These are phyloP conservation scores for Polietes domitor DNA, from an alignment of 2,888 invertebrate genomes.

Conservation along the genomic window DNA sequence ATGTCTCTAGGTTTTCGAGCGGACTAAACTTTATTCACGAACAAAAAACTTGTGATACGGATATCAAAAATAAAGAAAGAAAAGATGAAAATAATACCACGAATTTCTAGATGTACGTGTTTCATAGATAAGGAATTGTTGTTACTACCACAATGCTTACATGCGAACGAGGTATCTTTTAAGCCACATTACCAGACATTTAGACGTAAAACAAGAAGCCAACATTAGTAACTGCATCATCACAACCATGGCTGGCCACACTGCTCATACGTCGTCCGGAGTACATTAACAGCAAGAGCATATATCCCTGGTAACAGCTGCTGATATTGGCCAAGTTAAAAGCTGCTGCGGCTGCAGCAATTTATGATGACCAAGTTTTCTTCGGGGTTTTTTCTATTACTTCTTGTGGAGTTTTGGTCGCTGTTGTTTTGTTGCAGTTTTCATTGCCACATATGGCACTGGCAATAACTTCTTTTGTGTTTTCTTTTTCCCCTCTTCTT, in stretches of 20 bases:
- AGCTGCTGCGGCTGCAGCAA: conserved; percentile 57
- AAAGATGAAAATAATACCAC: conserved; percentile 60
- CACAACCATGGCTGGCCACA: background rate
- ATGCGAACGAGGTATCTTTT: conserved; percentile 36
- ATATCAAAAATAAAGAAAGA: conserved; percentile 7
- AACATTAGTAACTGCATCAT: conserved; percentile 29
- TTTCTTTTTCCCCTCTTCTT: conserved; percentile 14
- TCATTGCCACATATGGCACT: conserved; percentile 64
- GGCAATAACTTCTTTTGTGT: conserved; percentile 5
- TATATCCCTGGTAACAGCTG: background rate
- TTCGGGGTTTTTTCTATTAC: background rate
- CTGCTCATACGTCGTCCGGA: background rate
- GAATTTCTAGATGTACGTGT: conserved; percentile 65
- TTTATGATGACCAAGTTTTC: conserved; percentile 65
- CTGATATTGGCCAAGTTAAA: background rate
- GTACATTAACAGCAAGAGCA: background rate
- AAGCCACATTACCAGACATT: conserved; percentile 35
- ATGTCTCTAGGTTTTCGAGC: background rate
- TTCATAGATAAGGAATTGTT: conserved; percentile 52
- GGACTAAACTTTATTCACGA: background rate
- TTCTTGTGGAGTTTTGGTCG: background rate
- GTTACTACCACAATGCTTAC: conserved; percentile 16
- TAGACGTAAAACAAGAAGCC: conserved; percentile 66
- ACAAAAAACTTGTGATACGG: background rate
- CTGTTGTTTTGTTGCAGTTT: conserved; percentile 48